These are phyloP conservation scores for Xerus inauris DNA, from an alignment of 2,113 vertebrate genomes.

Conservation along the genomic window DNA sequence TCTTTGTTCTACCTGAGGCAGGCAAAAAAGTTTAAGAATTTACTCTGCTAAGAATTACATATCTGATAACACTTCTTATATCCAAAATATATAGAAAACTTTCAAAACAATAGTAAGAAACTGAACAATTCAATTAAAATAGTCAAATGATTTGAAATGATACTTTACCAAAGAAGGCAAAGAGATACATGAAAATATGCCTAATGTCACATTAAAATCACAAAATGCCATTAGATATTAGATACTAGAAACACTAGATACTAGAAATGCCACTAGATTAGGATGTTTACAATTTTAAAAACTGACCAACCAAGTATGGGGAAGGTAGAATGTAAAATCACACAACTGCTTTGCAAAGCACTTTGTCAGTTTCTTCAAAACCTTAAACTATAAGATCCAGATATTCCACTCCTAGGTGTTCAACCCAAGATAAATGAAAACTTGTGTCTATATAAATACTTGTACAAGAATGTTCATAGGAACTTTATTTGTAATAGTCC, in stretches of 20 bases:
- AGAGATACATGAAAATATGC: not conserved
- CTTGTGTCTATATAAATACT: not conserved
- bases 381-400: not conserved
- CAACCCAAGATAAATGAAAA: not conserved
- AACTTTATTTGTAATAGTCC: slow-evolving; percentile 14
- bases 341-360: not conserved
- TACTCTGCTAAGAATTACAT: not conserved
- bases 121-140: not conserved
- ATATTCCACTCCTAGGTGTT: not conserved
- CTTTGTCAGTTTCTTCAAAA: not conserved
- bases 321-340: not conserved
- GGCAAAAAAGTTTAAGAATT: not conserved
- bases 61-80: not conserved
- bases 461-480: not conserved
- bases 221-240: too few species aligned
- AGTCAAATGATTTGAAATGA: not conserved
- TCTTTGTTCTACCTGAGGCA: not conserved
- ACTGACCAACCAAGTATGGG: not conserved
- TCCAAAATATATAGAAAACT: not conserved
- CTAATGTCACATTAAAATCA: not conserved
- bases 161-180: not conserved
- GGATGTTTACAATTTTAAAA: not conserved
- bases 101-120: not conserved
- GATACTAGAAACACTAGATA: not conserved
- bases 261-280: not conserved